Evolutionary conservation across 2,113 vertebrate species (phyloP), one percentile per base, ranked within the genome.

Genomic region (Leptobrachium ailaonicum): DNA sequence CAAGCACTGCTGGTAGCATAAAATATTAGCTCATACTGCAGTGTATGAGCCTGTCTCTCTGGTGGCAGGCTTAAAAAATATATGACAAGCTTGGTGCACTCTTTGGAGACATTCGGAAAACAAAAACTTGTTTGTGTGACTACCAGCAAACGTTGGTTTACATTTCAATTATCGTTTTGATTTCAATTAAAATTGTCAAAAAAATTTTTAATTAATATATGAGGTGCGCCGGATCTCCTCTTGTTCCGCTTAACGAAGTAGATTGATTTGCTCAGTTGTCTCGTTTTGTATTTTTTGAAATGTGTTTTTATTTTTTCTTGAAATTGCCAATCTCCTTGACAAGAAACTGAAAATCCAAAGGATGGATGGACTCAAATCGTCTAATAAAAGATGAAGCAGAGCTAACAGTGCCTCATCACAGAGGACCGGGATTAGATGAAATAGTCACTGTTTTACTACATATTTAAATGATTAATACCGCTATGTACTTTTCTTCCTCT

Each of bases 131-230:
- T 45, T 66, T 50, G 43, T 6, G 45, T 43, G 41, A 70, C 10
- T 45, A 9, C 45, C 13, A 9, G 10, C 64, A 20, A 67, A 9
- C 66, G 32, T 41, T 69, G 67, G 53, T 77, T 62, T 62, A 77
- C 68, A 43, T 13, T 14, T 60, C 70, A 77, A 70, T 70, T 70
- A 62, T 60, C 42, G 47, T 5, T 50, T 50, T 50, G 20, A 50
- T 50, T 77, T 53, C 70, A 77, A 71, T 77, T 58, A 70, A 77
- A 70, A 70, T 60, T 41, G 70, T 67, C 56, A 60, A 47, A 14
- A 77, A 40, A 41, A n/a, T 58, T 13, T 5, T 50, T 73, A 77
- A 77, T 70, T 77, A 77, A 69, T 60, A 45, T 54, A 32, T 32
- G 20, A 32, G 20, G 20, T 32, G 20, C 20, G 20, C 20, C 20